These are phyloP conservation scores for Ateles fusciceps DNA, from an alignment of 2,797 vertebrate species.

Conservation along the genomic window DNA sequence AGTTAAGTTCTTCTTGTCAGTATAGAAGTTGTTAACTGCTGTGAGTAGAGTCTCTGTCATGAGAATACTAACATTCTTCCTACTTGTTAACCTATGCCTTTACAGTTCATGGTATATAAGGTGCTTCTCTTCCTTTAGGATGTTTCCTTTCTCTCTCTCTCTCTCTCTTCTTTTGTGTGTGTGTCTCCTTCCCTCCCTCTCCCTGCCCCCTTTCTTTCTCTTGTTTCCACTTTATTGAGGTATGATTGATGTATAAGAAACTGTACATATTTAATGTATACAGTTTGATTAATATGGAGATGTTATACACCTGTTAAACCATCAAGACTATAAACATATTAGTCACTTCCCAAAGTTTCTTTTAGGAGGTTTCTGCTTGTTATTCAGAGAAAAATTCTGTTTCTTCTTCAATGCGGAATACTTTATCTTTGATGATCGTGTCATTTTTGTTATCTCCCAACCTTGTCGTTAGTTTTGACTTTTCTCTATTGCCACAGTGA, in stretches of 20 bases:
- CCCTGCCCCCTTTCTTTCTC: neutral
- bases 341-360: neutral
- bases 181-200: neutral
- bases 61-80: neutral
- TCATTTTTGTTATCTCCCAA: neutral
- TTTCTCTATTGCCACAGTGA: neutral
- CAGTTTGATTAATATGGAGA: neutral
- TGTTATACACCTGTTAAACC: neutral
- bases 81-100: neutral
- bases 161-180: neutral
- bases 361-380: neutral
- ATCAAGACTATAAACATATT: neutral
- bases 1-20: neutral
- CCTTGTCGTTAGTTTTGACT: conserved; percentile 6
- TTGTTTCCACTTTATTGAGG: neutral
- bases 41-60: neutral
- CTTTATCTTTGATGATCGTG: neutral
- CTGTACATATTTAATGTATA: neutral
- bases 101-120: neutral
- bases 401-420: neutral
- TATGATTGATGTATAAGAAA: neutral
- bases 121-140: neutral
- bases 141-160: neutral
- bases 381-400: neutral
- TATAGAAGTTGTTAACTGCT: neutral